Evolutionary conservation across 1,140 invertebrate genomes (phyloP).

Genomic region (Plutomurus gul): DNA sequence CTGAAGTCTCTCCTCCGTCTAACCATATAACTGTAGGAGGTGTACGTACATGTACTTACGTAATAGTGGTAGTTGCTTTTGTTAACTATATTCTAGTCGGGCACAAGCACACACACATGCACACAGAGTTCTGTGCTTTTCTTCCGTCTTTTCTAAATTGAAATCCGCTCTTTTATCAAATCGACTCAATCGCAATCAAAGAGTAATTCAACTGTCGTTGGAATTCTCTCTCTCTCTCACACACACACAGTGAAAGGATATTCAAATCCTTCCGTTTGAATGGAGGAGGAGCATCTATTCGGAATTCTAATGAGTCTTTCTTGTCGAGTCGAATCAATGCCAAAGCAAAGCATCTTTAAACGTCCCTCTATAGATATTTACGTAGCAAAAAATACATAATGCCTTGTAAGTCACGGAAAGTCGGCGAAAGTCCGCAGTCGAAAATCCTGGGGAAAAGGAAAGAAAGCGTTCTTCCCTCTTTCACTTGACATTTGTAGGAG

Average conservation of each 20-base stretch:
- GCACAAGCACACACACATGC: background rate
- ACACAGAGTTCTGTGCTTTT: background rate
- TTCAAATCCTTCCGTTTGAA: background rate
- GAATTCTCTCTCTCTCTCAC: background rate
- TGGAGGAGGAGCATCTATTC: background rate
- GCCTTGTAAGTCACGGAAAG: no score
- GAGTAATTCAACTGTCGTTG: conserved; percentile 9
- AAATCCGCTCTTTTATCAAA: conserved; percentile 15
- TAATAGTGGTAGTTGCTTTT: no score
- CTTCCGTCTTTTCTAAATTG: background rate
- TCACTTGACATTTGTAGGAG: no score
- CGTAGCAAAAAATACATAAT: no score
- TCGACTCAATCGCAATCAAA: conserved; percentile 2
- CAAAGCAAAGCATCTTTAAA: background rate
- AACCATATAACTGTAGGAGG: no score
- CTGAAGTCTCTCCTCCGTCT: no score
- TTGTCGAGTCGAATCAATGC: no score
- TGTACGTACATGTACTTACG: no score
- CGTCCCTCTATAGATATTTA: no score
- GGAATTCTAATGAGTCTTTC: background rate
- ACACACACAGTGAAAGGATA: conserved; percentile 10
- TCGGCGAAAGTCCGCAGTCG: no score
- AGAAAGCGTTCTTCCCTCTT: no score
- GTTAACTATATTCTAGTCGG: background rate
- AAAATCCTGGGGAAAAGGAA: no score